Conservation (phyloP, 2,888 invertebrate species). For the Smittia aterrima region DNA sequence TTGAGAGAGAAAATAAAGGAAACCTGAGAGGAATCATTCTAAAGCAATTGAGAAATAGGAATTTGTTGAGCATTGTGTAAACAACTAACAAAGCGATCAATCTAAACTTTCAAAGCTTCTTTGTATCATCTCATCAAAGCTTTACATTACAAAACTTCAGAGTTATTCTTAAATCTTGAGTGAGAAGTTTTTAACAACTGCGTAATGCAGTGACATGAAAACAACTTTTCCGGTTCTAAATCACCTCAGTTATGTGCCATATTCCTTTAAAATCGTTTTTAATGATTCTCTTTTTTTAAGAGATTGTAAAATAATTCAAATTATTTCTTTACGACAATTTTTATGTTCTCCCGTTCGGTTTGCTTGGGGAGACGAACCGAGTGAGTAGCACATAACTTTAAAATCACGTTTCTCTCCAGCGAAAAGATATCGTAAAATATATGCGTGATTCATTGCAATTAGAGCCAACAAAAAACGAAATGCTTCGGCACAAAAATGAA, state of each 20-base stretch:
- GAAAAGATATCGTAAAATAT: not conserved
- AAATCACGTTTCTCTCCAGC: not conserved
- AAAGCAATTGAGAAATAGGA: too few species aligned
- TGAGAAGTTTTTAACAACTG: too few species aligned
- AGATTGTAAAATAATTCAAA: conserved; percentile 4
- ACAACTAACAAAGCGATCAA: too few species aligned
- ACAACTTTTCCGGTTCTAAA: too few species aligned
- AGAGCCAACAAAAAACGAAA: not conserved
- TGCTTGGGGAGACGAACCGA: not conserved
- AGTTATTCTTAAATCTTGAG: too few species aligned
- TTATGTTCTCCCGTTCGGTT: not conserved
- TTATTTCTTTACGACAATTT: conserved; percentile 15
- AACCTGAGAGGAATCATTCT: too few species aligned
- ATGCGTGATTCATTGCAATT: conserved; percentile 38
- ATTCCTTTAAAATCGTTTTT: not conserved
- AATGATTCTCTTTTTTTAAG: not conserved
- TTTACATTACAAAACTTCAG: too few species aligned
- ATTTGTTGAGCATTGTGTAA: too few species aligned
- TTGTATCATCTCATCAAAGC: too few species aligned
- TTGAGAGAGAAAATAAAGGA: not conserved
- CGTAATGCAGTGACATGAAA: too few species aligned
- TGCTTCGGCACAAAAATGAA: conserved; percentile 9
- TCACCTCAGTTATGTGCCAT: not conserved
- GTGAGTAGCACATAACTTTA: conserved; percentile 8
- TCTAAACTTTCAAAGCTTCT: too few species aligned